phyloP scores from a whole-genome alignment of 64 coral and sea anemone species.

The Dendrophyllia cribrosa region DNA sequence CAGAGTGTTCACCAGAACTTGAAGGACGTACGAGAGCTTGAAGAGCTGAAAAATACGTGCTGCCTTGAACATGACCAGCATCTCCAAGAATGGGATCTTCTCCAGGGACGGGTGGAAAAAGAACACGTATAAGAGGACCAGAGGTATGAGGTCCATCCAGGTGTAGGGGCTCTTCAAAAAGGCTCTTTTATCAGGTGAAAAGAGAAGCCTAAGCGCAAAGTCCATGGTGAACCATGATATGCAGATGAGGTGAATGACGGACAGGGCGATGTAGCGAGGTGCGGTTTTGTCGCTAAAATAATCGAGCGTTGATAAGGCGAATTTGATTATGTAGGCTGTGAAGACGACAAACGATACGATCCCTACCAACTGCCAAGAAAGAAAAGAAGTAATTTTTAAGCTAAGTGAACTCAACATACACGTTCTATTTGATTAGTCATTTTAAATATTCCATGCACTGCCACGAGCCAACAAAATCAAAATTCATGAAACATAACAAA shows the following conservation, averaged over 20 bases:
- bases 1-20: constrained; percentile 94
- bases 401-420: background rate
- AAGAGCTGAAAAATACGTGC: constrained; percentile 90
- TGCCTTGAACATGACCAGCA: constrained; percentile 94
- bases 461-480: too few relatives aligned
- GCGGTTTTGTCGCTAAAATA: constrained; percentile 75
- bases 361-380: constrained; percentile 64
- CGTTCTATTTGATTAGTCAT: background rate
- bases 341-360: constrained; percentile 80
- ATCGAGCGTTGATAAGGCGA: constrained; percentile 86
- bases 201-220: constrained; percentile 77
- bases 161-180: constrained; percentile 81
- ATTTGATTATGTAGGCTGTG: constrained; percentile 90
- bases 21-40: constrained; percentile 92
- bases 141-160: constrained; percentile 90
- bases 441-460: too few relatives aligned
- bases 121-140: constrained; percentile 76
- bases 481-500: too few relatives aligned
- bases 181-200: constrained; percentile 73
- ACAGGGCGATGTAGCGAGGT: constrained; percentile 44
- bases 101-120: constrained; percentile 39
- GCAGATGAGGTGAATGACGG: constrained; percentile 75
- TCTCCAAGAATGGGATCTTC: constrained; percentile 74
- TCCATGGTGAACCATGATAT: constrained; percentile 93
- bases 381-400: background rate